Conservation (phyloP, 2,888 invertebrate species). For the Cosmia pyralina region DNA sequence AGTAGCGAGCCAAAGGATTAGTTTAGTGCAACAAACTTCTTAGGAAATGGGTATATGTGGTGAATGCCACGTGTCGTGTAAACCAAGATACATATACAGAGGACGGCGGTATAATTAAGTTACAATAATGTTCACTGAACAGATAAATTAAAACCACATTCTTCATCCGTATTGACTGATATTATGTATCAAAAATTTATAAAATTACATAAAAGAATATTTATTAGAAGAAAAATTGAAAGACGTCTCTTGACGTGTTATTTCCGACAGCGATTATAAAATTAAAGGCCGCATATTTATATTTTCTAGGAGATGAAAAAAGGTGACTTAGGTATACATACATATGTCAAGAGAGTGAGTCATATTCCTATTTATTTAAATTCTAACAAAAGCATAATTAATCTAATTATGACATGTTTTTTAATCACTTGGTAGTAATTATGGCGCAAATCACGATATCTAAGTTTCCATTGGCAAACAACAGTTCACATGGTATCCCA, state of each 20-base stretch:
- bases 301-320: neutral
- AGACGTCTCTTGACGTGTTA: neutral
- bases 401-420: too few relatives aligned
- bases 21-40: conserved; percentile 2
- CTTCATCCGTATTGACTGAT: neutral
- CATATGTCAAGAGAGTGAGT: neutral
- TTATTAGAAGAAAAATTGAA: neutral
- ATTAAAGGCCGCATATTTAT: neutral
- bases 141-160: conserved; percentile 4
- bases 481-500: neutral
- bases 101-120: neutral
- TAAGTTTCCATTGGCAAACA: neutral
- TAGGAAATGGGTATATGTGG: neutral
- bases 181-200: neutral
- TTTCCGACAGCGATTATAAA: neutral
- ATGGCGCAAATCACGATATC: too few relatives aligned
- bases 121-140: neutral
- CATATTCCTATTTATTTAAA: neutral
- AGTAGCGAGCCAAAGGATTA: neutral
- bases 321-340: too few relatives aligned
- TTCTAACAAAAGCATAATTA: neutral
- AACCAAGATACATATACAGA: neutral
- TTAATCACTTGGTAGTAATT: neutral
- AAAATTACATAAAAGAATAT: neutral
- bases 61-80: neutral